Base-by-base conservation (phyloP, 2,888 invertebrate genomes). In the Cerastoderma edule region DNA sequence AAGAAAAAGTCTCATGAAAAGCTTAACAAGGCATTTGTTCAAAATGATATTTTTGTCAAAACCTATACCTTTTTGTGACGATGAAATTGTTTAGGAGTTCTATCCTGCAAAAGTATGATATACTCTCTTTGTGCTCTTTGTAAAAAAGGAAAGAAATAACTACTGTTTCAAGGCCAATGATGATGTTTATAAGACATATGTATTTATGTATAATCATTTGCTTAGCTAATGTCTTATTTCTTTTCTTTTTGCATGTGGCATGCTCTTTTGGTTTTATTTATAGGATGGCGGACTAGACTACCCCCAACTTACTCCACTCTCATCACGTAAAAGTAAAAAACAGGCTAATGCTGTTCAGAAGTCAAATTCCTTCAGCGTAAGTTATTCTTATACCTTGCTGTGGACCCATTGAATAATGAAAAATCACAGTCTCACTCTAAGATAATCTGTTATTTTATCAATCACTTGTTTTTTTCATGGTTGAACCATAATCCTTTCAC, bases 271-370 rank as follows among this genome's bases (percentile, higher is more conserved):
- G 39, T 81, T 83, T 86, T 87, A 79, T 79, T 88, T 88, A 32
- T 88, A 88, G 86, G 87, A 83, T 24, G 87, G 87, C 80, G 80
- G 79, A 56, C 83, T 84, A 77, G 87, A 85, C 70, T 82, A 83
- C 56, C 83, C 88, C 65, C 85, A 87, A 39, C 86, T 85, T 30
- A 89, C 90, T 27, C 90, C 92, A 80, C 91, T 91, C 81, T 88
- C 92, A 16, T 92, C 94, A 89, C 88, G 94, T 90, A 94, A 94
- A 83, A 94, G 94, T 90, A 93, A 93, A 89, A 94, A 93, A 73
- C 94, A 94, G 53, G 72, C 86, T 24, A 80, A 80, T 63, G 83
- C 85, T 46, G 86, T 90, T 56, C 90, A 90, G 85, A 92, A 92
- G 87, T 92, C 92, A 69, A 91, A 92, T 79, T 92, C 92, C n/a